Evolutionary conservation across 2,888 invertebrate genomes (phyloP).

Genomic region (Sesamia inferens): DNA sequence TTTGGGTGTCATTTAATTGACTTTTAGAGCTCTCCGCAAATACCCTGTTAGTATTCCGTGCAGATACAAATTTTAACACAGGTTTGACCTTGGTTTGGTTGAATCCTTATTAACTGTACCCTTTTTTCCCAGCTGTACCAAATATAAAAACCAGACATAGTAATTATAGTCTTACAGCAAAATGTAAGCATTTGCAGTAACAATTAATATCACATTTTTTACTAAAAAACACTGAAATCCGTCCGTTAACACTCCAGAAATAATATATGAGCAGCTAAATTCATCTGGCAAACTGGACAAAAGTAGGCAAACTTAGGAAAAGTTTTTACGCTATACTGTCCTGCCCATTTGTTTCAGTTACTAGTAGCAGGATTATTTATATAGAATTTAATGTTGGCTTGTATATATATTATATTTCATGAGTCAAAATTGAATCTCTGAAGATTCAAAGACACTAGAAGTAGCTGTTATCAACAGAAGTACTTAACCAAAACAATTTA

Average conservation of each 20-base stretch:
- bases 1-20: conserved; percentile 16
- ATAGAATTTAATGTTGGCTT: conserved; percentile 5
- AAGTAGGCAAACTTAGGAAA: conserved; percentile 31
- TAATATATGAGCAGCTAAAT: conserved; percentile 53
- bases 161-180: neutral
- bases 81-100: neutral
- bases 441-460: neutral
- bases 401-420: neutral
- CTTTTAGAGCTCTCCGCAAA: conserved; percentile 12
- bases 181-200: conserved; percentile 7
- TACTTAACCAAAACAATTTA: conserved; percentile 16
- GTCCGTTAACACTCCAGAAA: conserved; percentile 27
- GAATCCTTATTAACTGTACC: conserved; percentile 1
- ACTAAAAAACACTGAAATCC: conserved; percentile 6
- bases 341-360: conserved; percentile 44
- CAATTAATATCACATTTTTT: neutral
- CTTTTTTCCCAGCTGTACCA: neutral
- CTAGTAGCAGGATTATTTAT: conserved; percentile 46
- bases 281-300: conserved; percentile 37
- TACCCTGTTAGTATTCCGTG: conserved; percentile 9
- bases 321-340: conserved; percentile 57
- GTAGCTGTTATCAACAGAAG: conserved; percentile 13
- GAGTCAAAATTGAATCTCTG: neutral
- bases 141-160: neutral
- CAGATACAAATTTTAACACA: conserved; percentile 1